Evolutionary conservation across 1,140 invertebrate species (phyloP).

Genomic region (Bicyclus anynana): DNA sequence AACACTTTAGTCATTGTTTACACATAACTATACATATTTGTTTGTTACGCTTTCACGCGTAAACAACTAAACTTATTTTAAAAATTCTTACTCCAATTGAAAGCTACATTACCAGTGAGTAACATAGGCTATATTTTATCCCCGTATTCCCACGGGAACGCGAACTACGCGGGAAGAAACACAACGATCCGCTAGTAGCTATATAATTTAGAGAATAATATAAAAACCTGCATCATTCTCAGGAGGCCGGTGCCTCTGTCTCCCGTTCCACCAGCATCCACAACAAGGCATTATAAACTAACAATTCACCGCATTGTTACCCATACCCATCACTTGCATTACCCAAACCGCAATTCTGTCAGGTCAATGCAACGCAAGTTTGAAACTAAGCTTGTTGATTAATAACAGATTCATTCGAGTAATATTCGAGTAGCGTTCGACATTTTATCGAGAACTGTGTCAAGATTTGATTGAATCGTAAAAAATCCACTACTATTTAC

Average conservation of each 20-base stretch:
- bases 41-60: no score
- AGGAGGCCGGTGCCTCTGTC: conserved; percentile 67
- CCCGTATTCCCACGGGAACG: no score
- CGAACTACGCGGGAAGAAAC: no score
- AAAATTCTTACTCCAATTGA: no score
- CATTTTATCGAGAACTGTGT: not conserved
- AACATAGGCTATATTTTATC: no score
- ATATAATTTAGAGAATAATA: not conserved
- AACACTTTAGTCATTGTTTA: no score
- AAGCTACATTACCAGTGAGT: no score
- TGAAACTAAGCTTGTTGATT: not conserved
- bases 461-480: conserved; percentile 15
- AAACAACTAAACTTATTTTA: no score
- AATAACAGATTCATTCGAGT: not conserved
- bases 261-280: conserved; percentile 71
- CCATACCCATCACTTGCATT: conserved; percentile 4
- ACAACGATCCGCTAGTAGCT: no score
- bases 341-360: not conserved
- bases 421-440: not conserved
- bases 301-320: conserved; percentile 23
- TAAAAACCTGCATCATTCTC: conserved; percentile 50
- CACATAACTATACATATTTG: no score
- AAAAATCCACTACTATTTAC: conserved; percentile 34
- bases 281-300: conserved; percentile 56
- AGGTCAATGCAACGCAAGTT: conserved; percentile 5